Base-by-base conservation (phyloP, 2,797 vertebrate genomes). In the Pyrocephalus nanus region DNA sequence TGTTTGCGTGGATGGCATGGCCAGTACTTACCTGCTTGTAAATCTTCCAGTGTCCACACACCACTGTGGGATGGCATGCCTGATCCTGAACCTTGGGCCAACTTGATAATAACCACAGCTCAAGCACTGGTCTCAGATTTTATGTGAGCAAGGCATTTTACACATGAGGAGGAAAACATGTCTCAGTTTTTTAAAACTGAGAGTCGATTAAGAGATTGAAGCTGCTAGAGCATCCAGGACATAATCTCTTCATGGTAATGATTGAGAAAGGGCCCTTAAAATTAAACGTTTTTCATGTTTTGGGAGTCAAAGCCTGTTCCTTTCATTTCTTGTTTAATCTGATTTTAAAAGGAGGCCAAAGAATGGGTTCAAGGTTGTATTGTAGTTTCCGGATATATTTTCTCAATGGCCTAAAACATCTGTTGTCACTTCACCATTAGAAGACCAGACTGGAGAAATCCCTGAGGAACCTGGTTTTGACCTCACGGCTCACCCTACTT, bases 161-260 rank as follows among this genome's bases (percentile, higher is more conserved):
- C 71, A 25, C 0, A 0, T 12, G 23, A 22, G 1, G 11, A 27
- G 5, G 2, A 0, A 25, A 14, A 30, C 15, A 21, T 3, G 15
- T 58, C 40, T 77, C 25, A 2, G 6, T n/a, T 90, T 86, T 74
- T 72, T 22, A 29, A 93, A 88, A 54, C 20, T 29, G 21, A 36
- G 29, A 61, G 17, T 77, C 30, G 32, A 42, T 81, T 45, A 69
- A 58, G 42, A 76, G 27, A 60, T n/a, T 57, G 32, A 40, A 34
- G 65, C 74, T 85, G 26, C 45, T 77, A 23, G 23, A 67, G 20
- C 30, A 66, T 38, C 7, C 32, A 84, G 23, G 23, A 60, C 40
- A 34, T 50, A 1, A 38, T 73, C 81, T 86, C 8, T 65, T 81
- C 19, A 27, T 73, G 12, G 8, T 54, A 61, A 47, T 58, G 7